These are phyloP conservation scores for Arvicanthis niloticus DNA, from an alignment of 2,113 vertebrate genomes.

Conservation along the genomic window DNA sequence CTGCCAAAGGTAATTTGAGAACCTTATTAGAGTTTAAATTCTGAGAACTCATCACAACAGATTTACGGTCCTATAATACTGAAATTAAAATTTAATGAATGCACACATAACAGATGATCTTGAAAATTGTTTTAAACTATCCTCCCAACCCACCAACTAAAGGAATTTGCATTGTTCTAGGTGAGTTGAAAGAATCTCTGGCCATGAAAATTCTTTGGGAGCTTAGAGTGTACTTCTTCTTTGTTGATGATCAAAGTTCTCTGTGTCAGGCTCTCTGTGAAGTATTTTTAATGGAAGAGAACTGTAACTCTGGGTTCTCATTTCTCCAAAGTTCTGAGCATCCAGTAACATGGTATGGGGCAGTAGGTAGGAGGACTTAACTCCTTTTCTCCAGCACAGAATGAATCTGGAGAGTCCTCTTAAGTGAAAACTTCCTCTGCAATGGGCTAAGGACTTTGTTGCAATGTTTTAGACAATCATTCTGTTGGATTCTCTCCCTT, in stretches of 20 bases:
- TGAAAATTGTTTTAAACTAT: conserved; percentile 1
- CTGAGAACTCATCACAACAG: neutral
- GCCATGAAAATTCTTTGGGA: neutral
- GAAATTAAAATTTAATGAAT: neutral
- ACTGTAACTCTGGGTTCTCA: neutral
- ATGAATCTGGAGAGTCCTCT: neutral
- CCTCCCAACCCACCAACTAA: neutral
- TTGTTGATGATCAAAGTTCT: neutral
- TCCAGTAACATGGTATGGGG: neutral
- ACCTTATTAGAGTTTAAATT: conserved; percentile 4
- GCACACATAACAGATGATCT: neutral
- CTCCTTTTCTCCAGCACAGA: neutral
- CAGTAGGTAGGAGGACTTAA: neutral
- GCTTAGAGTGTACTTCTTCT: neutral
- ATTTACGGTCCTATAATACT: neutral
- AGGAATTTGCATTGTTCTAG: neutral
- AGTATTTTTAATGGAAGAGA: neutral
- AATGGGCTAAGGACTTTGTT: neutral
- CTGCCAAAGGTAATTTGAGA: neutral
- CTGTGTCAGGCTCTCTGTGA: neutral
- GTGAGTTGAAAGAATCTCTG: neutral
- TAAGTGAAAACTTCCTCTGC: neutral
- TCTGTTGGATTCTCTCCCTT: neutral
- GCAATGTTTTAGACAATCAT: neutral
- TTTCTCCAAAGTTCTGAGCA: neutral